phyloP scores from a whole-genome alignment of 2,888 invertebrate genomes.

The Temnothorax rugatulus region DNA sequence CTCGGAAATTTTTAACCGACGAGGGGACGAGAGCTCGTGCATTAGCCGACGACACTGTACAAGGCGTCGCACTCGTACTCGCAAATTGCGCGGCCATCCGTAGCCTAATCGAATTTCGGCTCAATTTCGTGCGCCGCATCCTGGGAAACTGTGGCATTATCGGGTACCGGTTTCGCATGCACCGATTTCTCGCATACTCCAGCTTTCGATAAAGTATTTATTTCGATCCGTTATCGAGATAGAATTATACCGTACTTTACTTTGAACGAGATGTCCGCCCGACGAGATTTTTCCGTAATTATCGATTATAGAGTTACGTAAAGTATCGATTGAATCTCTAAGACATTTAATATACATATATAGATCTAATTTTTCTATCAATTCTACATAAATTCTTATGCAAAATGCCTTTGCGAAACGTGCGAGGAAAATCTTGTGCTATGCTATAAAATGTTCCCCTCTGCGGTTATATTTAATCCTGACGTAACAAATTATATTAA shows the following conservation, averaged over 20 bases:
- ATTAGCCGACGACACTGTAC: slow-evolving; percentile 3
- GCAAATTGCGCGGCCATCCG: slow-evolving; percentile 42
- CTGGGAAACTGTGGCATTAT: slow-evolving; percentile 71
- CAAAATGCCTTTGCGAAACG: background rate
- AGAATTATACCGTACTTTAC: slow-evolving; percentile 22
- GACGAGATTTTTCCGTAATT: background rate
- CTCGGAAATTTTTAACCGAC: slow-evolving; percentile 28
- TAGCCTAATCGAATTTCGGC: slow-evolving; percentile 74
- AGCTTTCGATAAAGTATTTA: slow-evolving; percentile 25
- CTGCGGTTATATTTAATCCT: slow-evolving; percentile 4
- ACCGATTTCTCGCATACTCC: slow-evolving; percentile 46
- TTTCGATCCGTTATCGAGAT: slow-evolving; percentile 13
- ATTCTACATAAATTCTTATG: background rate
- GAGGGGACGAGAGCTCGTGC: background rate
- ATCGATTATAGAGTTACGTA: slow-evolving; percentile 8
- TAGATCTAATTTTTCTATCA: background rate
- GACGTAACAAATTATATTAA: background rate
- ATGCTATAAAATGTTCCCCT: background rate
- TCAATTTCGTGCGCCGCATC: slow-evolving; percentile 71
- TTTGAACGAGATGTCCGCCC: background rate
- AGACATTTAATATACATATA: background rate
- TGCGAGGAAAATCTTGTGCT: background rate
- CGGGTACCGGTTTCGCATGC: slow-evolving; percentile 32
- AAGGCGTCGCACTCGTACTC: slow-evolving; percentile 24
- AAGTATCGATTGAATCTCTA: background rate